Percentiles rank a stretch among this genome's conserved stretches.
phyloP scores from a whole-genome alignment of 2,888 invertebrate species.

The Drepana falcataria region DNA sequence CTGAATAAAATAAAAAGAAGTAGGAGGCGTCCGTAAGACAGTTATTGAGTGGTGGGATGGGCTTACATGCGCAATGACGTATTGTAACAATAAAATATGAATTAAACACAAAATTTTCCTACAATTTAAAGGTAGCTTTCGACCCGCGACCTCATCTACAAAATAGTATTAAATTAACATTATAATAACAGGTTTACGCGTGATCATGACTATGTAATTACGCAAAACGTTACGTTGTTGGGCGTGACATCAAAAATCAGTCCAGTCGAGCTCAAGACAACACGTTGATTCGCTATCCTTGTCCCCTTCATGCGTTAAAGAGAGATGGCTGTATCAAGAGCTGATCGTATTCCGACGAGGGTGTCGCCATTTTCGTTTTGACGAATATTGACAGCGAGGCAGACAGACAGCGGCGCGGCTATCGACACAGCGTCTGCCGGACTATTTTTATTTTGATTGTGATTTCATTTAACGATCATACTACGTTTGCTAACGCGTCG shows the following conservation, averaged over 20 bases:
- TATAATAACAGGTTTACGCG: conserved; percentile 75
- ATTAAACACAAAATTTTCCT: conserved; percentile 54
- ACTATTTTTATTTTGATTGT: conserved; percentile 78
- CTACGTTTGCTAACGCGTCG: conserved; percentile 42
- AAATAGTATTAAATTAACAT: conserved; percentile 67
- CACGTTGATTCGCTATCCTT: conserved; percentile 54
- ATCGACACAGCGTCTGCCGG: conserved; percentile 72
- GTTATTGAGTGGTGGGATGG: conserved; percentile 79
- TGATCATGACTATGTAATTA: conserved; percentile 69
- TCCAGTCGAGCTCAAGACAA: conserved; percentile 68
- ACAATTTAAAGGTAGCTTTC: conserved; percentile 61
- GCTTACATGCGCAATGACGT: conserved; percentile 75
- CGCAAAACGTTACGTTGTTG: conserved; percentile 79
- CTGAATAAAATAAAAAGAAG: conserved; percentile 75
- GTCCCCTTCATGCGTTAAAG: conserved; percentile 29
- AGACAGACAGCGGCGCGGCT: conserved; percentile 76
- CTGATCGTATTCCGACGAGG: conserved; percentile 78
- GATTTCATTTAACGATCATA: conserved; percentile 62
- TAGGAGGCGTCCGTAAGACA: conserved; percentile 75
- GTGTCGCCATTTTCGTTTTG: conserved; percentile 86
- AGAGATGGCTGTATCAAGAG: conserved; percentile 44
- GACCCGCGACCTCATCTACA: conserved; percentile 57
- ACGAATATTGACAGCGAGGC: conserved; percentile 85
- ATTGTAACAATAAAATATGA: conserved; percentile 50
- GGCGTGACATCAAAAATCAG: conserved; percentile 79